These are phyloP conservation scores for Osedax frankpressi DNA, from an alignment of 2,888 invertebrate species.

Conservation along the genomic window DNA sequence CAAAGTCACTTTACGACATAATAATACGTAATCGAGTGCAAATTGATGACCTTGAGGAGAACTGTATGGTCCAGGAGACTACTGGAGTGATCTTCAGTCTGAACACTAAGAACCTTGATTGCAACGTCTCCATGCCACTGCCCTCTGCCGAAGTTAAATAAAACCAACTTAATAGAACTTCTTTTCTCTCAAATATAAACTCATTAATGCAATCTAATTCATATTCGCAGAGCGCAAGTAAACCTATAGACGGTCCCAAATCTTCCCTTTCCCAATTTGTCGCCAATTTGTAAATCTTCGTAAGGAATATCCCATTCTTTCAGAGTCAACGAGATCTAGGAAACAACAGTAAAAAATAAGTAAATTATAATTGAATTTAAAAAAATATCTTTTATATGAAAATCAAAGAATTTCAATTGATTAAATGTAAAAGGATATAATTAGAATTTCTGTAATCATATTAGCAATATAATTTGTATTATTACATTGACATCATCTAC, in stretches of 20 bases:
- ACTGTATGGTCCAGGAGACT: conserved; percentile 56
- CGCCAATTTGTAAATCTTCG: conserved; percentile 74
- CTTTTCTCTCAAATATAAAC: too few species aligned
- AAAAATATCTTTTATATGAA: too few species aligned
- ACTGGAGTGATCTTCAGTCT: conserved; percentile 56
- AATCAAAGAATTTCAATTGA: too few species aligned
- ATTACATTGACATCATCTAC: too few species aligned
- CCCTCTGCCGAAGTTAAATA: conserved; percentile 53
- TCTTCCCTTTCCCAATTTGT: conserved; percentile 75
- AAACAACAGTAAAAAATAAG: conserved; percentile 1
- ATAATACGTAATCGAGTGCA: too few species aligned
- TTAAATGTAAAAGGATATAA: too few species aligned
- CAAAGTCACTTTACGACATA: too few species aligned
- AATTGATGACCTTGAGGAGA: conserved; percentile 54
- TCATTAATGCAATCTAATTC: too few species aligned
- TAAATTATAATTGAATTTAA: not conserved
- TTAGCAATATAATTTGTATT: too few species aligned
- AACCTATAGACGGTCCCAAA: conserved; percentile 75
- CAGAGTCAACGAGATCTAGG: conserved; percentile 40
- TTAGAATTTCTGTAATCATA: too few species aligned
- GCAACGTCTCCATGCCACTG: conserved; percentile 97
- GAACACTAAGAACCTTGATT: conserved; percentile 84
- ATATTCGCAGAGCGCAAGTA: too few species aligned
- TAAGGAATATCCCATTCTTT: conserved; percentile 94
- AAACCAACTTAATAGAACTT: too few species aligned